Conservation (phyloP, 2,888 invertebrate genomes). For the Leucophenga maculata region DNA sequence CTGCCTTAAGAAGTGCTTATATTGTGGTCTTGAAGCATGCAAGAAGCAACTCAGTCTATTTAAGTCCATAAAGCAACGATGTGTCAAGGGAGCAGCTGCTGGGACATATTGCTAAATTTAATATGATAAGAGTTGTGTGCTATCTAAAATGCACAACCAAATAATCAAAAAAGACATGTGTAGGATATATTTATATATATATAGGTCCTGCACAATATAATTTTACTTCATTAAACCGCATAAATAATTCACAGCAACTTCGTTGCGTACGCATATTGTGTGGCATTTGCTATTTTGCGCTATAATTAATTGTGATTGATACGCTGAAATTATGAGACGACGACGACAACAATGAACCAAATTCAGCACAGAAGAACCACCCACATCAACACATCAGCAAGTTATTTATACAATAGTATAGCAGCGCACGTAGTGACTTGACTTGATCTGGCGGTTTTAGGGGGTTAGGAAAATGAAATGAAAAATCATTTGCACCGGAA, state of each 20-base stretch:
- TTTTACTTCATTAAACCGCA: conserved; percentile 29
- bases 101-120: too few species aligned
- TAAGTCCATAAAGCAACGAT: too few species aligned
- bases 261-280: too few species aligned
- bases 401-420: not conserved
- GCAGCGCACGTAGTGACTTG: not conserved
- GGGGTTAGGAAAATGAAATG: conserved; percentile 46
- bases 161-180: too few species aligned
- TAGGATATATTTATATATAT: too few species aligned
- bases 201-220: conserved; percentile 19
- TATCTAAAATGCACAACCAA: too few species aligned
- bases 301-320: conserved; percentile 69
- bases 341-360: conserved; percentile 27
- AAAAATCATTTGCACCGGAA: conserved; percentile 55
- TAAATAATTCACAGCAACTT: not conserved
- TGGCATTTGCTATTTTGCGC: conserved; percentile 1
- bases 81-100: too few species aligned
- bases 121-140: too few species aligned
- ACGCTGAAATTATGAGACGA: conserved; percentile 50
- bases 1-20: too few species aligned
- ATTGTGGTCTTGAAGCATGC: too few species aligned
- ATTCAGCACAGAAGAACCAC: not conserved
- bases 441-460: not conserved
- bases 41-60: too few species aligned
- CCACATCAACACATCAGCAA: not conserved